Base-by-base conservation (phyloP, 1,140 invertebrate species). In the Diachasmimorpha longicaudata region DNA sequence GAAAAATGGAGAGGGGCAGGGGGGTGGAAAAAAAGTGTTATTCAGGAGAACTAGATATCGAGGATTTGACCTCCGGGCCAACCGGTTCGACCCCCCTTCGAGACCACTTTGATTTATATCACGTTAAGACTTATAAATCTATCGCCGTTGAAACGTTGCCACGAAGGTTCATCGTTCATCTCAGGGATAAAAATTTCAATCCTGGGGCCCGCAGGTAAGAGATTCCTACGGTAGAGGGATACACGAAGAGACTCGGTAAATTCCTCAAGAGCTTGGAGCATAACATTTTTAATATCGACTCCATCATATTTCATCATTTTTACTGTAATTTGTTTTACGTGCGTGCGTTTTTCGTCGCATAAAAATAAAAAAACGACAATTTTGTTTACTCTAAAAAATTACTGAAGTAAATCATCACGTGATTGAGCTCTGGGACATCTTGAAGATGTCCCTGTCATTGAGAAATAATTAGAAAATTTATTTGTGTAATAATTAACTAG, bases 291-390 rank as follows among this genome's bases (percentile, higher is more conserved):
- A 63, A n/a, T n/a, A 52, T 42, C 9, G 16, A 16, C 21, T 63
- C 58, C 14, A 63, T 63, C 58, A 63, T 63, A 63, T 63, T 63
- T 63, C 58, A 63, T 63, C 23, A 63, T 63, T 63, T 63, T 63
- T 63, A 80, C 77, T 81, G 82, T 84, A 81, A 84, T 81, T 81
- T 79, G 77, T 80, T 81, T 55, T 70, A 70, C 31, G 70, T 75
- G 73, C 66, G 37, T 70, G 55, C 37, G 44, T 75, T 67, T 72
- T 75, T 66, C 73, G 39, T 25, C 19, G 73, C 69, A 52, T 37
- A 25, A 72, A 39, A 21, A 16, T 58, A 6, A 39, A 39, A 44
- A 36, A 13, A 39, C 6, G 31, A 31, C 6, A 6, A 31, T 31
- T 31, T 31, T 6, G 31, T 31, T 6, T 31, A 31, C 6, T 3